Base-by-base conservation (phyloP, 2,888 invertebrate species). In the Microdon myrmicae region DNA sequence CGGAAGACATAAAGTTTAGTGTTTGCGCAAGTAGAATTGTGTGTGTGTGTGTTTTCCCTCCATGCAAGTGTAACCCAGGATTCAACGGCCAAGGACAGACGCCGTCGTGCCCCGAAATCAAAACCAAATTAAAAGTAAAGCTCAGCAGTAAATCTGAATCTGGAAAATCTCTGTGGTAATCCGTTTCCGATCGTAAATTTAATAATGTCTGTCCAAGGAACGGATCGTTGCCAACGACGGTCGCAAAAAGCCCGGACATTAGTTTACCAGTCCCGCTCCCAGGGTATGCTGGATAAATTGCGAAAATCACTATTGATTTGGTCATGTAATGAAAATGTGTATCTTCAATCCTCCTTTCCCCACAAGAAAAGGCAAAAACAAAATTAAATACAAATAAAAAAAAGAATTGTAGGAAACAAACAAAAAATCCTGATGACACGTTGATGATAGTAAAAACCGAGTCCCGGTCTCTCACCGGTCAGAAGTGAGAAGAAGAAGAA, bases 121-220 rank as follows among this genome's bases (percentile, higher is more conserved):
- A 64, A 64, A 41, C 64, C 51, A 64, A 64, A 64, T 64, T 64
- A 64, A 64, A 64, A 64, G 58, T 64, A 64, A 64, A 64, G 58
- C 64, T 58, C 51, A 23, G 58, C 64, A 64, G 58, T 64, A 64
- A 64, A 64, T 64, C 64, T 58, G 64, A 64, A 64, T 64, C 64
- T 58, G 41, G 64, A 58, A 64, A 64, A 64, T 64, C 64, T 64
- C 64, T 64, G 64, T 51, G 64, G 64, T 58, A 64, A 64, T 64
- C 58, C 64, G 47, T 64, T 64, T 58, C 51, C 64, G 64, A 64
- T 64, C 64, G 64, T 64, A 64, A 64, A 64, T 58, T 64, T 51
- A 51, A 64, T 58, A 58, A 51, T 58, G 51, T 51, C 45, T 41
- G 41, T 45, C 51, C 45, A 64, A 58, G 48, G 29, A 61, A 28